Base-by-base conservation (phyloP, 2,888 invertebrate genomes). In the Invenusta paracnida region DNA sequence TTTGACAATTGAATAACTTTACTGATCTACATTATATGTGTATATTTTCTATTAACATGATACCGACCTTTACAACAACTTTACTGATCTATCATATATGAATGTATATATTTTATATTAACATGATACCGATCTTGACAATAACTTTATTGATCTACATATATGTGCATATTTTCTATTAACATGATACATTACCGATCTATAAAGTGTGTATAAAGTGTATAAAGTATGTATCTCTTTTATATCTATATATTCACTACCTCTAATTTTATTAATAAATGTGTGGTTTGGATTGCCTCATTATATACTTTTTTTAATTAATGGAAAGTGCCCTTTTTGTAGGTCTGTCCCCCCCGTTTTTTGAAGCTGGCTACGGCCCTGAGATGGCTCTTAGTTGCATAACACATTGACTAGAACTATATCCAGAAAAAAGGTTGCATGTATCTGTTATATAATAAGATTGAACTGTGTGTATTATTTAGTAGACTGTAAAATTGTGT, bases 311-410 rank as follows among this genome's bases (percentile, higher is more conserved):
- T 73, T 23, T 23, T 23, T 73, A 73, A 73, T 73, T 73, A n/a
- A 73, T 73, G 73, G 73, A 73, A 25, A 73, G 17, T 73, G 73
- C 73, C 73, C 73, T 73, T 73, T 73, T 73, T 73, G 73, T 73
- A 73, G 27, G 27, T 23, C 73, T 73, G 73, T 73, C 73, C 73
- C 73, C 73, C 73, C 73, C 73, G 73, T 73, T 73, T 23, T 73
- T 73, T 73, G 73, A 73, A 73, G 73, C 17, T 73, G 73, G 73
- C 73, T 73, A 73, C 73, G 73, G 73, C 73, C 17, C 73, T 73
- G 48, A 11, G 48, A n/a, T n/a, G n/a, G n/a, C n/a, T n/a, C n/a
- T n/a, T n/a, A n/a, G n/a, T n/a, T n/a, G n/a, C n/a, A n/a, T n/a
- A n/a, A n/a, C n/a, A n/a, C n/a, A n/a, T n/a, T n/a, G n/a, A n/a